Base-by-base conservation (phyloP, 2,888 invertebrate genomes). In the Andrena bucephala region DNA sequence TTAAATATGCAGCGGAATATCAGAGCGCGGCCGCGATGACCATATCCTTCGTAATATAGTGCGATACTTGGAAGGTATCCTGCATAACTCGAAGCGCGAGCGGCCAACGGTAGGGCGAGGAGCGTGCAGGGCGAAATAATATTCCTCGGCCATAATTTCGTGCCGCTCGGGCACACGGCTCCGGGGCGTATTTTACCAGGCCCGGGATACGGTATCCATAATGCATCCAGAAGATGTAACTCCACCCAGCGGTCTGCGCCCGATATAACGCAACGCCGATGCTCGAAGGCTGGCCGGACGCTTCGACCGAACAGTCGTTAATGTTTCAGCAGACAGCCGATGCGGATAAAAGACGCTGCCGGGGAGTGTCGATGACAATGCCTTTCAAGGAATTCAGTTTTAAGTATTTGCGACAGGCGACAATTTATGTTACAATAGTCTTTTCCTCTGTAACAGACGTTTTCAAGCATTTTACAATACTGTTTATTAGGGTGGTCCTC, bases 1-100 rank as follows among this genome's bases (percentile, higher is more conserved):
- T 89, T 87, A 88, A 88, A 87, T 88, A 87, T 88, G 85, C 82
- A 88, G 52, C 74, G 67, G 68, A 81, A 87, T 86, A 87, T 88
- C 80, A 87, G 83, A 75, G 80, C 31, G 70, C 67, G 78, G 72
- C 78, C 81, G 59, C 81, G 87, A 86, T 86, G 87, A 85, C 84
- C 89, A 59, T 85, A 85, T 81, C 85, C 86, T 81, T 76, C 48
- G 81, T 83, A 87, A 87, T 81, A 71, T 79, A 84, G 83, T 79
- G 79, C 79, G 77, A 85, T 88, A 83, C 84, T 83, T 81, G 82
- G 67, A 76, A 83, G 84, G 74, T 83, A 79, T 76, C 81, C 81
- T 66, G 84, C 80, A 82, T 85, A 84, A 87, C 87, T 85, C 82
- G 84, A 85, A 71, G 29, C 48, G 60, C 68, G 29, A 29, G 60